Conservation (phyloP, 2,113 vertebrate genomes). For the Muscicapa adusta region DNA sequence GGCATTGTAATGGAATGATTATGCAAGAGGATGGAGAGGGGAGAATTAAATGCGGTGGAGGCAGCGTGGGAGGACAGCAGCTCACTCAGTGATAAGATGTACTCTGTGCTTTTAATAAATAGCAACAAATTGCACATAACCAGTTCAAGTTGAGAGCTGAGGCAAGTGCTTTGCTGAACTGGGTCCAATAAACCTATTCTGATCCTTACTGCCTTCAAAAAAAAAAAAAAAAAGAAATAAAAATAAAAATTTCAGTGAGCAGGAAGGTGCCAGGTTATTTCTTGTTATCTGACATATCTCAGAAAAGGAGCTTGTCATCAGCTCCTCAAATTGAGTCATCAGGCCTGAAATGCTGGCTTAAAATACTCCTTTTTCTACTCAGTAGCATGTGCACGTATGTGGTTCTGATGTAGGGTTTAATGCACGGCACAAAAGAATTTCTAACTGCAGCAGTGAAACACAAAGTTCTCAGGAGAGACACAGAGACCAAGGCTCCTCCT, state of each 20-base stretch:
- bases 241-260: not conserved
- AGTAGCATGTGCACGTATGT: not conserved
- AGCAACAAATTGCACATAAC: slow-evolving; percentile 45
- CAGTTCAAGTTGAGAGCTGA: not conserved
- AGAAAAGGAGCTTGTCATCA: slow-evolving; percentile 22
- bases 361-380: not conserved
- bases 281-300: slow-evolving; percentile 4
- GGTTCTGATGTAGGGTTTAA: not conserved
- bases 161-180: slow-evolving; percentile 16
- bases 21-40: slow-evolving; percentile 8
- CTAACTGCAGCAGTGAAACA: not conserved
- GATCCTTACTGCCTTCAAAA: not conserved
- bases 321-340: slow-evolving; percentile 37
- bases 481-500: not conserved
- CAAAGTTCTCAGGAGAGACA: not conserved
- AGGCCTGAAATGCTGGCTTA: not conserved
- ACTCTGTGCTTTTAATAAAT: slow-evolving; percentile 53
- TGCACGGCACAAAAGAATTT: not conserved
- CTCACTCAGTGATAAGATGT: slow-evolving; percentile 38
- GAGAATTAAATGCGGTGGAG: slow-evolving; percentile 17
- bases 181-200: slow-evolving; percentile 15
- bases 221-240: not conserved
- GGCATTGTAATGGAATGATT: slow-evolving; percentile 14
- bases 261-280: not conserved
- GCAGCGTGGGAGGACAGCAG: slow-evolving; percentile 60